phyloP scores from a whole-genome alignment of 2,113 vertebrate genomes.

The Pleuronectes platessa region DNA sequence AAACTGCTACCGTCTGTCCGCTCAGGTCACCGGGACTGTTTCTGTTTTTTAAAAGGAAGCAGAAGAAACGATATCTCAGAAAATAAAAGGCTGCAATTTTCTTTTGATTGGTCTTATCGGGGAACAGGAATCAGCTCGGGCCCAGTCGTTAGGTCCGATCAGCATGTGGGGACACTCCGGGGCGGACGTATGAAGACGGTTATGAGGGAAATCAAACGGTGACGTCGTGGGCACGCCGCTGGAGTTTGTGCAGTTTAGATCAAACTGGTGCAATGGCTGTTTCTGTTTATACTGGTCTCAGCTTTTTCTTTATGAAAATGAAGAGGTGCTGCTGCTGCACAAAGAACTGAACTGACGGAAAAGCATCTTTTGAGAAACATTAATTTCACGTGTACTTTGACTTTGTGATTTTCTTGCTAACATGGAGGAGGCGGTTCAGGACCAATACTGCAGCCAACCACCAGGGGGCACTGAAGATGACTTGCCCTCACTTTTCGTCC shows the following conservation, averaged over 20 bases:
- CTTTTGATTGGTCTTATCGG: slow-evolving; percentile 76
- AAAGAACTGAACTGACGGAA: no score
- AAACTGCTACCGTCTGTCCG: slow-evolving; percentile 80
- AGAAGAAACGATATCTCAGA: slow-evolving; percentile 43
- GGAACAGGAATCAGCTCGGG: slow-evolving; percentile 53
- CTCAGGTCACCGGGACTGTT: slow-evolving; percentile 13
- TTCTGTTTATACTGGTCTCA: no score
- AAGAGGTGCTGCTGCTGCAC: no score
- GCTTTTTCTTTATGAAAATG: no score
- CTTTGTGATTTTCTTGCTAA: no score
- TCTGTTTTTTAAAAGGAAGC: slow-evolving; percentile 31
- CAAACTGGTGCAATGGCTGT: no score
- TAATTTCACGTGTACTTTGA: no score
- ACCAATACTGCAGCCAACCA: no score
- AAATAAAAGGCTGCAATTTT: slow-evolving; percentile 58
- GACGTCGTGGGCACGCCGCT: slow-evolving; percentile 20
- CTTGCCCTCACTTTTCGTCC: no score
- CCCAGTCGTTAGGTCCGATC: slow-evolving; percentile 56
- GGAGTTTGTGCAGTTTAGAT: slow-evolving; percentile 17
- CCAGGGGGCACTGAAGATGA: no score
- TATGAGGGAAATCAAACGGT: slow-evolving; percentile 16
- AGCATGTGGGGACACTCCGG: background rate
- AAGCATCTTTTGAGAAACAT: no score
- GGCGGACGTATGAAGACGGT: slow-evolving; percentile 14
- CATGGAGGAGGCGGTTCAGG: no score